Conservation (phyloP, 2,797 vertebrate genomes). For the Nothura maculosa region DNA sequence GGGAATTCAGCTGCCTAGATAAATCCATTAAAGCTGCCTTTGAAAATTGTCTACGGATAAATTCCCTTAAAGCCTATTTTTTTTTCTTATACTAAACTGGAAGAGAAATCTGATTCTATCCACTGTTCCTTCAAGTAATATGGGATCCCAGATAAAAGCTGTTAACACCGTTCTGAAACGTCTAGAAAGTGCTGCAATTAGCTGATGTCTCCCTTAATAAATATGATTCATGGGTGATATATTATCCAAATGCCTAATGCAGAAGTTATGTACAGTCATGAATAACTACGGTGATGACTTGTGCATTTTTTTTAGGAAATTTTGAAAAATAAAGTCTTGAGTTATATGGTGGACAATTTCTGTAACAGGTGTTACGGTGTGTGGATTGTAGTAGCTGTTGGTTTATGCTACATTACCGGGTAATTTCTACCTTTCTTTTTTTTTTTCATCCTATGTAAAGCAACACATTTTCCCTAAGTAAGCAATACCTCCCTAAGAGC, state of each 20-base stretch:
- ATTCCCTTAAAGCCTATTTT: background rate
- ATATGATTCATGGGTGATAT: background rate
- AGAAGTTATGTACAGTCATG: background rate
- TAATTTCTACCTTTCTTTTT: background rate
- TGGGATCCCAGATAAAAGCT: background rate
- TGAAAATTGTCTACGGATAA: background rate
- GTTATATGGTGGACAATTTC: background rate
- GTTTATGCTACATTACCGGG: background rate
- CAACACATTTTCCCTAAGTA: background rate
- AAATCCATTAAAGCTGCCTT: slow-evolving; percentile 4
- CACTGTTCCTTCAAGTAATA: background rate
- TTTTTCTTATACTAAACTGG: background rate
- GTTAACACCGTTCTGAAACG: background rate
- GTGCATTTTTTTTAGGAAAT: background rate
- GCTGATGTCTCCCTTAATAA: background rate
- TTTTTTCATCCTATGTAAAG: background rate
- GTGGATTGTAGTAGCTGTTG: background rate
- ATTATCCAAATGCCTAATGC: background rate
- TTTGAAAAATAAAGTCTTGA: background rate
- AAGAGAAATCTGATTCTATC: background rate
- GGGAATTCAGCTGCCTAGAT: background rate
- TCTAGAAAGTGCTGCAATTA: background rate
- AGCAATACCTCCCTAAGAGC: background rate
- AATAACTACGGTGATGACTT: background rate
- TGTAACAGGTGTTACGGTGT: background rate